phyloP scores from a whole-genome alignment of 2,797 vertebrate genomes.

The Vipera ursinii region DNA sequence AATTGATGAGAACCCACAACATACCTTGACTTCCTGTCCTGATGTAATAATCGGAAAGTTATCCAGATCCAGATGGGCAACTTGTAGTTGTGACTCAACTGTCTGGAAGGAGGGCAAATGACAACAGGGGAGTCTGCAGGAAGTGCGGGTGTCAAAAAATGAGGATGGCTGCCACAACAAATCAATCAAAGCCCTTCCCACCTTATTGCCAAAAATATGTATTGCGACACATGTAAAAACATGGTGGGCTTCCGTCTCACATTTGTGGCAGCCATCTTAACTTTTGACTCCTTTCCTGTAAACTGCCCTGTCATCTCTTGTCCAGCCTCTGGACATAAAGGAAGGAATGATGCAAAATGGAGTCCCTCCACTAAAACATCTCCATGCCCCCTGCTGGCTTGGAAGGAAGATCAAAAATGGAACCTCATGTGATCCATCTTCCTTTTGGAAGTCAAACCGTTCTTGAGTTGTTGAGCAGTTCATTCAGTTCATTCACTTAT shows the following conservation, averaged over 20 bases:
- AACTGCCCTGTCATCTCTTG: neutral
- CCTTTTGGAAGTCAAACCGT: neutral
- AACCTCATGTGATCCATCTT: neutral
- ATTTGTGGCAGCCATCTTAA: neutral
- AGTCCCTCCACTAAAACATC: neutral
- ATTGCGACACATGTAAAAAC: neutral
- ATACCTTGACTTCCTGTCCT: too few relatives aligned
- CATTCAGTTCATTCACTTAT: too few relatives aligned
- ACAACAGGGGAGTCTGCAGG: neutral
- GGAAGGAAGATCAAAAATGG: neutral
- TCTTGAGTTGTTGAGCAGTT: too few relatives aligned
- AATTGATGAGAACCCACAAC: too few relatives aligned
- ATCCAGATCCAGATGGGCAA: too few relatives aligned
- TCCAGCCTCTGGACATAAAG: neutral
- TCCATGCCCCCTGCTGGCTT: neutral
- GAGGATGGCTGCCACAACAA: neutral
- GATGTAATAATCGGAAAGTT: neutral
- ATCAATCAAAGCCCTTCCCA: too few relatives aligned
- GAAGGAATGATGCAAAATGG: neutral
- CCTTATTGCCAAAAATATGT: neutral
- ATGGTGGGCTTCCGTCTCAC: neutral
- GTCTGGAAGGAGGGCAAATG: neutral
- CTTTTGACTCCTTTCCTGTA: neutral
- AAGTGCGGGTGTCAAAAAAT: neutral
- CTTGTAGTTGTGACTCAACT: neutral